Percentiles rank a stretch among this genome's conserved stretches.
phyloP scores from a whole-genome alignment of 2,888 invertebrate genomes.

The Stratiomys singularior region DNA sequence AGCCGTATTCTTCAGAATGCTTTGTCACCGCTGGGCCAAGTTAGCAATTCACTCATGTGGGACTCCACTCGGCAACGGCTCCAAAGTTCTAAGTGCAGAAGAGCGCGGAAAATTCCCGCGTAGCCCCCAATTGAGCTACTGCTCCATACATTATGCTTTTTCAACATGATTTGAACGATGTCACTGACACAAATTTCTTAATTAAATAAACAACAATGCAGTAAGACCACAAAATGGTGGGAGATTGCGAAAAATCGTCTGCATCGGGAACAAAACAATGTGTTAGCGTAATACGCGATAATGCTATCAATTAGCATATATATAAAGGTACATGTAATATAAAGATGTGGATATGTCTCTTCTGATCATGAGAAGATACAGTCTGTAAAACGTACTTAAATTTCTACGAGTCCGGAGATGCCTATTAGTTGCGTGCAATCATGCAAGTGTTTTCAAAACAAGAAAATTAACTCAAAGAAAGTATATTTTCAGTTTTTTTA shows the following conservation, averaged over 20 bases:
- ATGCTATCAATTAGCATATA: no score
- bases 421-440: no score
- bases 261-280: background rate
- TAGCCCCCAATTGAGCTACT: background rate
- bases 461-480: no score
- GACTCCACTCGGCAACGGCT: background rate
- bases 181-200: constrained; percentile 15
- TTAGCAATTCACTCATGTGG: background rate
- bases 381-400: no score
- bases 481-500: no score
- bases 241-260: background rate
- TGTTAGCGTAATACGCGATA: no score
- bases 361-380: no score
- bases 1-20: background rate
- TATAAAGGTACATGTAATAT: no score
- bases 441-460: no score
- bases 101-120: background rate
- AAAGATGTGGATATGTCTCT: no score
- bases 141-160: background rate
- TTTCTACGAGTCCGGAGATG: no score
- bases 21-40: background rate
- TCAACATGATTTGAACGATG: background rate
- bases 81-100: background rate
- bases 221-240: background rate
- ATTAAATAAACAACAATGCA: constrained; percentile 4